Conservation (phyloP, 2,888 invertebrate species). For the Cyrtodaria siliqua region DNA sequence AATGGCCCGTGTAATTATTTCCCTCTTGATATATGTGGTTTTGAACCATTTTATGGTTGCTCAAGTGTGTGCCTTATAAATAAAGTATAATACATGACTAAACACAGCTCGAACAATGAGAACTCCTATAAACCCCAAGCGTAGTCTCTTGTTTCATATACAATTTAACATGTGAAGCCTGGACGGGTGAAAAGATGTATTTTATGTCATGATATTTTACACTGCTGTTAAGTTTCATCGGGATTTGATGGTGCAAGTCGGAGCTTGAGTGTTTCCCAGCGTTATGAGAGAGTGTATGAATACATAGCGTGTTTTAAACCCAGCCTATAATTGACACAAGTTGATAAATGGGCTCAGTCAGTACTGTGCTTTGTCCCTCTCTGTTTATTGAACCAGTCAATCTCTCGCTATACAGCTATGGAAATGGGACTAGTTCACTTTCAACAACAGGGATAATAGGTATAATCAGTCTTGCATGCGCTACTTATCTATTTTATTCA, state of each 20-base stretch:
- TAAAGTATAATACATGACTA: constrained; percentile 26
- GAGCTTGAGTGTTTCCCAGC: constrained; percentile 33
- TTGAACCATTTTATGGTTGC: constrained; percentile 6
- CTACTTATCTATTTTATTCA: constrained; percentile 43
- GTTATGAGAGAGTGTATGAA: background rate
- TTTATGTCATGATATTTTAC: background rate
- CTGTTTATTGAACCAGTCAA: constrained; percentile 70
- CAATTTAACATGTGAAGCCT: too few relatives aligned
- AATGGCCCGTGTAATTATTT: background rate
- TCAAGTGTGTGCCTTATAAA: constrained; percentile 28
- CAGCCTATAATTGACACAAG: constrained; percentile 73
- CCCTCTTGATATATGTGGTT: background rate
- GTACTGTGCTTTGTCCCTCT: constrained; percentile 73
- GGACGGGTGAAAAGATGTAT: too few relatives aligned
- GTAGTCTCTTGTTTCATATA: too few relatives aligned
- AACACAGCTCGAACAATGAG: background rate
- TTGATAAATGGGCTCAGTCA: constrained; percentile 77
- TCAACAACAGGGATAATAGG: constrained; percentile 43
- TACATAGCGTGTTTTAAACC: constrained; percentile 29
- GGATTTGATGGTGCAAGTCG: constrained; percentile 19
- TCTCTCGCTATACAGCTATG: constrained; percentile 65
- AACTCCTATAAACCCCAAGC: too few relatives aligned
- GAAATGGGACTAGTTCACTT: constrained; percentile 70
- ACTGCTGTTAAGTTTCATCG: constrained; percentile 3
- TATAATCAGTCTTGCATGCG: constrained; percentile 32